Base-by-base conservation (phyloP, 1,140 invertebrate genomes). In the Drosophila grimshawi region DNA sequence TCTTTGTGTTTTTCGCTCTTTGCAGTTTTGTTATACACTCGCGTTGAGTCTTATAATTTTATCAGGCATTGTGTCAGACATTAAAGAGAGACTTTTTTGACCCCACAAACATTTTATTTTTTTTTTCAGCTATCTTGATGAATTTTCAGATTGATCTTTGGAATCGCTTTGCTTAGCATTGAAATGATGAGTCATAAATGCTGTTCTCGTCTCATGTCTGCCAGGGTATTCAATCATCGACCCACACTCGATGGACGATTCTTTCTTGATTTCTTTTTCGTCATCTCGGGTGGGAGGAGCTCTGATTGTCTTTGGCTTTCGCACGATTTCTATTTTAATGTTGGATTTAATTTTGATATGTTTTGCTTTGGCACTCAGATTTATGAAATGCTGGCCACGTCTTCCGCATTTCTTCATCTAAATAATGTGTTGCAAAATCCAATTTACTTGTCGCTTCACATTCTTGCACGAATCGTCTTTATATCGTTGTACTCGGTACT, bases 301-400 rank as follows among this genome's bases (percentile, higher is more conserved):
- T 43, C 67, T 66, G 39, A 74, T 74, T 74, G 71, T 75, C 62
- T 75, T 67, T 51, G 49, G 41, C 60, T 77, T 74, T 86, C 80
- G 78, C 83, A 83, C 76, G 83, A 88, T 88, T 88, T 88, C 83
- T 89, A 89, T 79, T 62, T 71, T 71, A 75, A 52, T 53, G 71
- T 63, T 48, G 57, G 30, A 19, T 66, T 60, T 48, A 63, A 55
- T 48, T 48, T 55, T 37, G 11, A 46, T 78, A 57, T 39, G 48
- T 64, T 60, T 48, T 33, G 55, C 35, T 74, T 63, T 52, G 64
- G 32, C 32, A 43, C 45, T 39, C 37, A 4, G 33, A 2, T 5
- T 29, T 63, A 64, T 52, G 48, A 67, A 60, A 74, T 68, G 56
- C 71, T 62, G 30, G 37, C 60, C 67, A 65, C 67, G 65, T 77